Evolutionary conservation across 2,888 invertebrate species (phyloP).

Genomic region (Tachina grossa): DNA sequence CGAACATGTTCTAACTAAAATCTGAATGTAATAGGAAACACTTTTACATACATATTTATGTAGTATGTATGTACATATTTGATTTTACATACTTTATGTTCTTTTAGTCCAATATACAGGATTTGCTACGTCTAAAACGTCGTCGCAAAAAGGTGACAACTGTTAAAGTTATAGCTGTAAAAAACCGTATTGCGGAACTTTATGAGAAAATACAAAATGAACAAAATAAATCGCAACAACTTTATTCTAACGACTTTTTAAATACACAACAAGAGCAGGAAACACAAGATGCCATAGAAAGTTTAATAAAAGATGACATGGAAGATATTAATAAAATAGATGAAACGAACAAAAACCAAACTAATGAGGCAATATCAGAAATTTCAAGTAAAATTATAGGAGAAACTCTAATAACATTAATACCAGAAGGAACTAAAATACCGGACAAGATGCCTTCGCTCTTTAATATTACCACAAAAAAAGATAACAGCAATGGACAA

Average conservation of each 20-base stretch:
- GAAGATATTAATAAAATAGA: background rate
- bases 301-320: constrained; percentile 27
- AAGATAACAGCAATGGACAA: constrained; percentile 13
- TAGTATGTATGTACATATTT: too few relatives aligned
- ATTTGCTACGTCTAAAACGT: constrained; percentile 52
- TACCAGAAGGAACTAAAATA: constrained; percentile 70
- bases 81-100: background rate
- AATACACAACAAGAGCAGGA: constrained; percentile 51
- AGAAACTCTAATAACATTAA: constrained; percentile 72
- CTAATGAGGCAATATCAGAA: constrained; percentile 13
- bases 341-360: background rate
- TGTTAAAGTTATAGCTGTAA: constrained; percentile 73
- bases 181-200: constrained; percentile 72
- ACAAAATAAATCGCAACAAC: constrained; percentile 66
- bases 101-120: constrained; percentile 53
- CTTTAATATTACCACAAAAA: background rate
- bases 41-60: too few relatives aligned
- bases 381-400: constrained; percentile 71
- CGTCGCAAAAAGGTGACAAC: constrained; percentile 69
- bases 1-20: too few relatives aligned
- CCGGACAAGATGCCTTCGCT: constrained; percentile 51
- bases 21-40: too few relatives aligned
- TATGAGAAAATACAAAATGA: constrained; percentile 70
- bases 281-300: constrained; percentile 58
- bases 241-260: constrained; percentile 40